phyloP scores from a whole-genome alignment of 1,140 invertebrate genomes.

The Bombus confusus region DNA sequence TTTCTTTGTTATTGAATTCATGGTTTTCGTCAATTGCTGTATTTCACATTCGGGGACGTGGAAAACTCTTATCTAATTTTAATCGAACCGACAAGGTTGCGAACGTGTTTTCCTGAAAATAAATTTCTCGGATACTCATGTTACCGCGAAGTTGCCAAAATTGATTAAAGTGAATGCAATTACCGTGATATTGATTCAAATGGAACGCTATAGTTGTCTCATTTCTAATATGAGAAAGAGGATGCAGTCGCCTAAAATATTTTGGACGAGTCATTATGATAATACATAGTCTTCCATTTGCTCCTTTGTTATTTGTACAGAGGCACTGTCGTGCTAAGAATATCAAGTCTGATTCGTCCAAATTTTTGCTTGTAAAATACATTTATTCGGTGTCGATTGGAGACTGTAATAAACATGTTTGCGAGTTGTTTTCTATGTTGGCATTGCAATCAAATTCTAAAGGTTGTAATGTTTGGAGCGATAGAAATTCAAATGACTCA shows the following conservation, averaged over 20 bases:
- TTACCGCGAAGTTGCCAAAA: background rate
- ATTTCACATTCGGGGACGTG: background rate
- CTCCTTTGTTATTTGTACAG: background rate
- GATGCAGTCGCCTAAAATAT: constrained; percentile 76
- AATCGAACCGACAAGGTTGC: background rate
- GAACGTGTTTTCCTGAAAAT: background rate
- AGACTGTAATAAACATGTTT: background rate
- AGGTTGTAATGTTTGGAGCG: background rate
- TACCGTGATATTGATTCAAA: background rate
- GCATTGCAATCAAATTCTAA: background rate
- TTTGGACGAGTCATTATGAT: constrained; percentile 67
- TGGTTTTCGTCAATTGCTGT: background rate
- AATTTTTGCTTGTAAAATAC: constrained; percentile 25
- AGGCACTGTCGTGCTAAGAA: constrained; percentile 49
- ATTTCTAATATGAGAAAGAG: background rate
- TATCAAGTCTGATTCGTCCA: constrained; percentile 12
- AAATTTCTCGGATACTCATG: background rate
- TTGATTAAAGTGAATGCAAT: constrained; percentile 1
- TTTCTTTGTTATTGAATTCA: background rate
- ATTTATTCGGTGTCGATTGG: background rate
- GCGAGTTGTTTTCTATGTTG: background rate
- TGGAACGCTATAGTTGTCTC: background rate
- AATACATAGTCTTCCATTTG: background rate
- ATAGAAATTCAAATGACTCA: background rate
- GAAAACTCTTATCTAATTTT: background rate